These are phyloP conservation scores for Myopa testacea DNA, from an alignment of 2,888 invertebrate genomes.

Conservation along the genomic window DNA sequence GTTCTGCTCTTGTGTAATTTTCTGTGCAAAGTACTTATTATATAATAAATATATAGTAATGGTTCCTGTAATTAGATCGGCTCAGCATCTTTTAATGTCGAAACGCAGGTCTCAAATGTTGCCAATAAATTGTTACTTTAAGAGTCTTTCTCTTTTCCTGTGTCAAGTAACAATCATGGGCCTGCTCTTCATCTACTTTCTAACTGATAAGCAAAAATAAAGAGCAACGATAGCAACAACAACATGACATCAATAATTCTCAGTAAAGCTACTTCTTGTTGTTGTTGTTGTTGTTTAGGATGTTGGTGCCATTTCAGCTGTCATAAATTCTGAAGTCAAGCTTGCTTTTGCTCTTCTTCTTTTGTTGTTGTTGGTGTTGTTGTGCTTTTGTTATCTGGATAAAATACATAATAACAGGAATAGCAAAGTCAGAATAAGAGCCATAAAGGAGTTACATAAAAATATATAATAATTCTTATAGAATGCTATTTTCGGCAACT, in stretches of 20 bases:
- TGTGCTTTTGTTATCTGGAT: background rate
- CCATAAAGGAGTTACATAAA: background rate
- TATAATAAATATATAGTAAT: no score
- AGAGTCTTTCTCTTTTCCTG: background rate
- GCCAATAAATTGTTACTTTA: conserved; percentile 6
- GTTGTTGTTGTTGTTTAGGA: conserved; percentile 25
- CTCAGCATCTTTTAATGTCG: no score
- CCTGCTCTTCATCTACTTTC: no score
- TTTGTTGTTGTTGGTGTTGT: conserved; percentile 11
- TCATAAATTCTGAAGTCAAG: conserved; percentile 47
- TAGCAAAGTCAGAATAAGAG: conserved; percentile 37
- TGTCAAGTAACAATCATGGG: conserved; percentile 9
- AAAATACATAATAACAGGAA: background rate
- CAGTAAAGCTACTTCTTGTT: conserved; percentile 28
- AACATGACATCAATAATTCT: conserved; percentile 40
- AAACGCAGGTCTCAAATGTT: background rate
- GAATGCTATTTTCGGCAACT: no score
- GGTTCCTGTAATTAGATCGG: no score
- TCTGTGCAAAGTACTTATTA: no score
- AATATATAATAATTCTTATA: background rate
- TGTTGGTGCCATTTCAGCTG: conserved; percentile 45
- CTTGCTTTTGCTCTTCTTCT: conserved; percentile 33
- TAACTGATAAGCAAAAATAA: background rate
- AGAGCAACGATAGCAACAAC: conserved; percentile 19
- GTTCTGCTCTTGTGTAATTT: no score